Evolutionary conservation across 2,888 invertebrate genomes (phyloP).

Genomic region (Parascotia fuliginaria): DNA sequence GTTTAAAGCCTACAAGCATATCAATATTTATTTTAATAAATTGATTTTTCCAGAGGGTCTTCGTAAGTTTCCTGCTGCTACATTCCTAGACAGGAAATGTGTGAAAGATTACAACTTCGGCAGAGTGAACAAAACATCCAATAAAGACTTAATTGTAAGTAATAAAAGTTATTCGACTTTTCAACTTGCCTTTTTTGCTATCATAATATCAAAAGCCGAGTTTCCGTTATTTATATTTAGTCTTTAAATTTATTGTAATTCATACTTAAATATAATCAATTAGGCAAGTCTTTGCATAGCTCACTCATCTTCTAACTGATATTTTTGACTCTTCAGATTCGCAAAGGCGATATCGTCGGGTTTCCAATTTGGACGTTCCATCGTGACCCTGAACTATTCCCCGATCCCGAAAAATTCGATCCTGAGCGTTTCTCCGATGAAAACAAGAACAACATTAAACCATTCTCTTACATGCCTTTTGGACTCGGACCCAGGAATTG

Average conservation of each 20-base stretch:
- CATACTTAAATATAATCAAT: too few species aligned
- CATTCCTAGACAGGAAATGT: conserved; percentile 66
- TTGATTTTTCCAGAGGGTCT: conserved; percentile 57
- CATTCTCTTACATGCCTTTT: conserved; percentile 58
- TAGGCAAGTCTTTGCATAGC: too few species aligned
- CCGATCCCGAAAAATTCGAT: conserved; percentile 58
- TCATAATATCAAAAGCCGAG: too few species aligned
- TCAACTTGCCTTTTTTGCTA: too few species aligned
- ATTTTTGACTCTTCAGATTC: conserved; percentile 45
- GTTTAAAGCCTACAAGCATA: too few species aligned
- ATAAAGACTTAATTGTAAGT: conserved; percentile 57
- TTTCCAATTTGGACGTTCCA: conserved; percentile 68
- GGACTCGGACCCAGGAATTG: conserved; percentile 65
- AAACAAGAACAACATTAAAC: conserved; percentile 51
- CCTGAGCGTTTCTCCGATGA: conserved; percentile 64
- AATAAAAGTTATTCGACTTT: too few species aligned
- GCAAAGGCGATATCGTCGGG: conserved; percentile 51
- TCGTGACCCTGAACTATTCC: conserved; percentile 53
- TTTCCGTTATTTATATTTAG: too few species aligned
- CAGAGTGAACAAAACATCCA: conserved; percentile 49
- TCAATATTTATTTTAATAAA: not conserved
- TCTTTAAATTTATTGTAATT: too few species aligned
- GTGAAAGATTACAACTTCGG: conserved; percentile 64
- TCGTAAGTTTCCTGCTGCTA: conserved; percentile 69
- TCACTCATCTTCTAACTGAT: too few species aligned